These are phyloP conservation scores for Crocallis elinguaria DNA, from an alignment of 2,888 invertebrate genomes.

Conservation along the genomic window DNA sequence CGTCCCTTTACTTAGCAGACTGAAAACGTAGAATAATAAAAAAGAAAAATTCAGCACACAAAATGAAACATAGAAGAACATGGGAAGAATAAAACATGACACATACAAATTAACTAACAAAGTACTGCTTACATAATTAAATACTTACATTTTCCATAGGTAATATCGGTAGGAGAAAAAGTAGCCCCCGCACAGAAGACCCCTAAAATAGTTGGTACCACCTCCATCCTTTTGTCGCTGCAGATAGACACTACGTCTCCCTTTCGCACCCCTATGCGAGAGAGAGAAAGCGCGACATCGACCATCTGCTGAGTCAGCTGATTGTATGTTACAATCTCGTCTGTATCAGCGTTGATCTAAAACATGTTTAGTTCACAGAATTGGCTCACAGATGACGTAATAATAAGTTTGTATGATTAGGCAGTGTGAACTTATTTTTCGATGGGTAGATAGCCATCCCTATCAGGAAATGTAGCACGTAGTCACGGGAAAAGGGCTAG, in stretches of 20 bases:
- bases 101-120: background rate
- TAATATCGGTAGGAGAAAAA: constrained; percentile 37
- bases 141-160: constrained; percentile 40
- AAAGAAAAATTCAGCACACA: too few relatives aligned
- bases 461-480: too few relatives aligned
- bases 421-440: too few relatives aligned
- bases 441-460: too few relatives aligned
- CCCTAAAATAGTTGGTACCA: constrained; percentile 41
- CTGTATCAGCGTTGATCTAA: constrained; percentile 42
- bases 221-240: constrained; percentile 43
- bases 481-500: too few relatives aligned
- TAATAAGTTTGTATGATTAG: background rate
- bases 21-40: too few relatives aligned
- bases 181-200: constrained; percentile 43
- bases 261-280: constrained; percentile 48
- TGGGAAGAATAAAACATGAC: too few relatives aligned
- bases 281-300: constrained; percentile 54
- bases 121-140: too few relatives aligned
- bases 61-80: too few relatives aligned
- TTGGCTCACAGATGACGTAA: background rate
- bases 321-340: constrained; percentile 43
- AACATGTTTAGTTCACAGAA: background rate
- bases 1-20: too few relatives aligned
- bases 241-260: constrained; percentile 51
- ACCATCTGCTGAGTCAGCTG: constrained; percentile 51